phyloP scores from a whole-genome alignment of 2,888 invertebrate genomes.

The Halictus ligatus region DNA sequence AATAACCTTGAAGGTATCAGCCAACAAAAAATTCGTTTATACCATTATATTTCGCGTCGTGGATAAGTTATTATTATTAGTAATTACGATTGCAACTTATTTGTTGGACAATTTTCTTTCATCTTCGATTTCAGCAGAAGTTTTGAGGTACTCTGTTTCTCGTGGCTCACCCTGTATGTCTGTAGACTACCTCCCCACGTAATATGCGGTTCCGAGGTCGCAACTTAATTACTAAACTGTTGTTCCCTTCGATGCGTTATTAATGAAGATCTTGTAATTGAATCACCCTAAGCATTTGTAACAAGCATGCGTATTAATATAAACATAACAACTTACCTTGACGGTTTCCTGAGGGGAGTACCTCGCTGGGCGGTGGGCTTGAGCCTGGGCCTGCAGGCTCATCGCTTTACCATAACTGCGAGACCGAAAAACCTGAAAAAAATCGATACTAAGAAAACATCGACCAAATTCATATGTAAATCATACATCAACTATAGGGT shows the following conservation, averaged over 20 bases:
- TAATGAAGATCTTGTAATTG: background rate
- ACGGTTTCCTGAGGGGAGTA: slow-evolving; percentile 81
- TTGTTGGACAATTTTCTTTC: background rate
- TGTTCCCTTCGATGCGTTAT: background rate
- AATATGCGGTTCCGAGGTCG: background rate
- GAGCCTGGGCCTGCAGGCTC: slow-evolving; percentile 79
- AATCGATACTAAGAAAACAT: background rate
- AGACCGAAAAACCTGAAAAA: slow-evolving; percentile 69
- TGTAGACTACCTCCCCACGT: background rate
- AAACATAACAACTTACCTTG: slow-evolving; percentile 72
- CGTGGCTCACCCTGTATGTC: background rate
- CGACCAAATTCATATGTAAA: background rate
- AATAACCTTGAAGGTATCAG: background rate
- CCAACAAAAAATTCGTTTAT: background rate
- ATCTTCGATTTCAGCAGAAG: background rate
- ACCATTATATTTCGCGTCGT: background rate
- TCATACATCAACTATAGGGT: background rate
- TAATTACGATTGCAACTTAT: background rate
- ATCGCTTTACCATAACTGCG: slow-evolving; percentile 79
- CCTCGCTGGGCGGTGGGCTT: slow-evolving; percentile 77
- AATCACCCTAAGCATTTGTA: background rate
- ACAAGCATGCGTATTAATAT: background rate
- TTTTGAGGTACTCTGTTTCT: background rate
- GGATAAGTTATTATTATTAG: background rate
- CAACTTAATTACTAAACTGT: background rate